Conservation (phyloP, 1,140 invertebrate species). For the Ceratosolen solmsi region DNA sequence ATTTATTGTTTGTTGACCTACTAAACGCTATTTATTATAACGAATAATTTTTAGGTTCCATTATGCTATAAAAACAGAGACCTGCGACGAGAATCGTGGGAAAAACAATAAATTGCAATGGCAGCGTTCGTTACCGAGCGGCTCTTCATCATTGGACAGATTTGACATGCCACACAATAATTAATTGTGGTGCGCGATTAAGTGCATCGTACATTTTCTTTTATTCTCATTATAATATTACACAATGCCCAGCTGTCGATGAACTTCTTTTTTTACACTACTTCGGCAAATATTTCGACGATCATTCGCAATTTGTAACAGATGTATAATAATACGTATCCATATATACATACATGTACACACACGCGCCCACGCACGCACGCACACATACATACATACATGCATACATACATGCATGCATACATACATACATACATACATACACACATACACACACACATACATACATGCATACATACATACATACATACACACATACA, state of each 20-base stretch:
- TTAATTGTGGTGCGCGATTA: slow-evolving; percentile 43
- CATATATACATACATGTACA: not conserved
- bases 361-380: too few species aligned
- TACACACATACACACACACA: slow-evolving; percentile 24
- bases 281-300: slow-evolving; percentile 23
- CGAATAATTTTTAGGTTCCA: slow-evolving; percentile 49
- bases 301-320: slow-evolving; percentile 39
- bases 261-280: not conserved
- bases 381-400: not conserved
- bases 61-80: slow-evolving; percentile 17
- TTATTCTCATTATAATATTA: slow-evolving; percentile 32
- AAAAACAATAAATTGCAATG: slow-evolving; percentile 42
- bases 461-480: slow-evolving; percentile 24
- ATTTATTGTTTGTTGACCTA: too few species aligned
- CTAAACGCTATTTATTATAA: not conserved
- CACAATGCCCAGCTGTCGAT: slow-evolving; percentile 27
- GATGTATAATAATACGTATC: not conserved
- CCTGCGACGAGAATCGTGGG: slow-evolving; percentile 31
- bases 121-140: slow-evolving; percentile 25
- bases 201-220: slow-evolving; percentile 29
- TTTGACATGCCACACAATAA: slow-evolving; percentile 39
- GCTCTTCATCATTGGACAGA: slow-evolving; percentile 50
- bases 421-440: slow-evolving; percentile 23
- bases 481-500: slow-evolving; percentile 12
- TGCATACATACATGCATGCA: not conserved